Evolutionary conservation across 2,113 vertebrate genomes (phyloP).

Genomic region (Thomomys bottae): DNA sequence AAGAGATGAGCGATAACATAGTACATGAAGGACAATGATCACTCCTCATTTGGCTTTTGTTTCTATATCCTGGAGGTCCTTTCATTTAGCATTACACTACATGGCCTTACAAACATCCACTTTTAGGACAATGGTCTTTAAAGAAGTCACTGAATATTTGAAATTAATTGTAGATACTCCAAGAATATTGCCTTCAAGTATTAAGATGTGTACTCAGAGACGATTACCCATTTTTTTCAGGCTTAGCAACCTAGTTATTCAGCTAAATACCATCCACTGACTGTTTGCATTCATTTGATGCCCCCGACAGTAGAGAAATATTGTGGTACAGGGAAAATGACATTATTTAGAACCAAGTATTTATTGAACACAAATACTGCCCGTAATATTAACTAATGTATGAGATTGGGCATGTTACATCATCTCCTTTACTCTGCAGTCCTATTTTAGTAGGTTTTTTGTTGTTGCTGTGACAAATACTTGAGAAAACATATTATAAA

Average conservation of each 20-base stretch:
- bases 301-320: background rate
- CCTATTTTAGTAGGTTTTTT: background rate
- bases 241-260: background rate
- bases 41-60: too few species aligned
- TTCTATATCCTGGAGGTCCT: too few species aligned
- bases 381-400: background rate
- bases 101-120: too few species aligned
- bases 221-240: background rate
- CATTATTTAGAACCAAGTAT: background rate
- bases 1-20: too few species aligned
- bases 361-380: background rate
- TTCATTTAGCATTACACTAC: too few species aligned
- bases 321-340: background rate
- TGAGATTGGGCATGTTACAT: background rate
- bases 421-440: background rate
- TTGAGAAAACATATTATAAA: background rate
- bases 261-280: background rate
- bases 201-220: background rate
- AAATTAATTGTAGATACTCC: background rate
- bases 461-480: background rate
- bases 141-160: background rate
- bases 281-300: background rate
- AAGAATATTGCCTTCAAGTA: constrained; percentile 9
- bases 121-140: background rate
- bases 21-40: too few species aligned